Evolutionary conservation across 2,113 vertebrate species (phyloP).

Genomic region (Drymodes brunneopygia): DNA sequence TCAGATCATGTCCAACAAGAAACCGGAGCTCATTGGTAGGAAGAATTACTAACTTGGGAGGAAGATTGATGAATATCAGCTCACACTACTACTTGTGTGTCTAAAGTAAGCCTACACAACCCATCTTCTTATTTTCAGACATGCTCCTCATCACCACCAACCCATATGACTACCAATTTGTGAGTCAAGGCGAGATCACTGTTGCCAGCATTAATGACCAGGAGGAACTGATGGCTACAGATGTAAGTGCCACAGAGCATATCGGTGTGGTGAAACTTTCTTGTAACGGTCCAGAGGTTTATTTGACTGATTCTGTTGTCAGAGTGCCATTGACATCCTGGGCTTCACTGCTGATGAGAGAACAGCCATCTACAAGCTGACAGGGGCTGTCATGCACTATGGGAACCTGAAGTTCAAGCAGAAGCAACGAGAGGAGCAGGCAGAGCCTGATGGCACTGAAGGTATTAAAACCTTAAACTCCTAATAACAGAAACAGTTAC

Average conservation of each 20-base stretch:
- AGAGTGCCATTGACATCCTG: conserved; percentile 63
- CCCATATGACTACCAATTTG: conserved; percentile 66
- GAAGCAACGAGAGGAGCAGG: conserved; percentile 36
- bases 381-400: conserved; percentile 55
- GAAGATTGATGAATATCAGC: not conserved
- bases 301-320: not conserved
- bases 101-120: not conserved
- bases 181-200: conserved; percentile 52
- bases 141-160: conserved; percentile 87
- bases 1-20: no score
- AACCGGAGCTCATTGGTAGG: not conserved
- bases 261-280: no score
- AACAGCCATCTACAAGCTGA: conserved; percentile 54
- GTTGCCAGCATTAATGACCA: conserved; percentile 87
- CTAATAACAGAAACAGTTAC: no score
- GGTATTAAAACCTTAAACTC: not conserved
- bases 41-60: not conserved
- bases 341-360: conserved; percentile 42
- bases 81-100: not conserved
- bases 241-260: conserved; percentile 71
- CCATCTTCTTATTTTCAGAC: conserved; percentile 60
- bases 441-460: conserved; percentile 49
- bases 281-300: not conserved
- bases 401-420: conserved; percentile 59
- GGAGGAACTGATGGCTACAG: conserved; percentile 86